Evolutionary conservation across 2,888 invertebrate genomes (phyloP).

Genomic region (Furcula furcula): DNA sequence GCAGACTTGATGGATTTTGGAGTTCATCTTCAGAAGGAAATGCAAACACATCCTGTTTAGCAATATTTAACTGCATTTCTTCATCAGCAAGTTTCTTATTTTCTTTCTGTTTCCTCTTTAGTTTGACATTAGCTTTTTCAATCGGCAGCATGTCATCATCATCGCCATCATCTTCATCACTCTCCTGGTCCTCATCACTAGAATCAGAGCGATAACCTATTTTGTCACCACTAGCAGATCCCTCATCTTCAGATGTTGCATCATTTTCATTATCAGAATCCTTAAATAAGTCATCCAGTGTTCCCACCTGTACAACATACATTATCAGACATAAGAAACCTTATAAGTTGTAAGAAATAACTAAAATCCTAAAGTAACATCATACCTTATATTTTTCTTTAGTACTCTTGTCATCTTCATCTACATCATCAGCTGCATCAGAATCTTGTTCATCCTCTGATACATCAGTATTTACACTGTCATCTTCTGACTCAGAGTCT

Average conservation of each 20-base stretch:
- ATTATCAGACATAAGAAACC: background rate
- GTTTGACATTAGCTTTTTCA: constrained; percentile 90
- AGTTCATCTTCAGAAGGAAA: constrained; percentile 90
- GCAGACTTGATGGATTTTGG: constrained; percentile 86
- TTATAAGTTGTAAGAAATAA: background rate
- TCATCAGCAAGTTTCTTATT: constrained; percentile 88
- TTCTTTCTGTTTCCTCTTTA: constrained; percentile 87
- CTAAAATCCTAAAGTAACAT: constrained; percentile 1
- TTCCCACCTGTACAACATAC: constrained; percentile 60
- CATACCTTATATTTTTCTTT: constrained; percentile 67
- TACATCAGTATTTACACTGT: constrained; percentile 39
- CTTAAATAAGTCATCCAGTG: constrained; percentile 78
- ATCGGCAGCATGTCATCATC: constrained; percentile 90
- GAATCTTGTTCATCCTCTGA: constrained; percentile 46
- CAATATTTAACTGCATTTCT: constrained; percentile 91
- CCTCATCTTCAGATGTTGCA: constrained; percentile 57
- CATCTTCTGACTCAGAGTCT: constrained; percentile 41
- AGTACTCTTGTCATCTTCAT: constrained; percentile 35
- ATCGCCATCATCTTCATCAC: constrained; percentile 58
- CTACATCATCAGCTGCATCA: constrained; percentile 37
- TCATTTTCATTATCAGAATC: constrained; percentile 69
- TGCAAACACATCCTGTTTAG: constrained; percentile 87
- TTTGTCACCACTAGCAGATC: constrained; percentile 41
- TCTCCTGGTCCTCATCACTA: constrained; percentile 53
- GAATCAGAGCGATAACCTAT: constrained; percentile 62